Percentiles rank a stretch among this genome's conserved stretches.
These are phyloP conservation scores for Montifringilla adamsi DNA, from an alignment of 2,113 vertebrate species.

Conservation along the genomic window DNA sequence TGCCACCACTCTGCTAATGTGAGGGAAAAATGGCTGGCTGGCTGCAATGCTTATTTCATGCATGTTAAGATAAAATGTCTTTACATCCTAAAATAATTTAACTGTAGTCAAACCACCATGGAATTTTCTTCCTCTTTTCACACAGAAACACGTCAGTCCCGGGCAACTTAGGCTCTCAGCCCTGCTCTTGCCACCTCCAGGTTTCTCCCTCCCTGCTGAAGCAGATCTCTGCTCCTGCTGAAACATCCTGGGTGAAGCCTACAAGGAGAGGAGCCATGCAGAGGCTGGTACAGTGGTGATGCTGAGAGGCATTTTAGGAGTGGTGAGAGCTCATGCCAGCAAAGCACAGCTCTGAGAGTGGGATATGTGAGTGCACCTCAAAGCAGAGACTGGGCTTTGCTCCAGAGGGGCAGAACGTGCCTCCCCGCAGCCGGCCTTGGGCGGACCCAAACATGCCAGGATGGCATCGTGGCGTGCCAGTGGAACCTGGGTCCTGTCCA, in stretches of 20 bases:
- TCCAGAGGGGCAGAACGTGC: background rate
- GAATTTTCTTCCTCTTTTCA: background rate
- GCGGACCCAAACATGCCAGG: background rate
- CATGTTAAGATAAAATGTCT: background rate
- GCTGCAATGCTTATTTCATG: background rate
- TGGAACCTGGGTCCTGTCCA: background rate
- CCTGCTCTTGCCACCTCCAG: background rate
- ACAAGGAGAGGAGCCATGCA: accelerated
- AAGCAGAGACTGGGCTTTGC: background rate
- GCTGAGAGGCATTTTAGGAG: background rate
- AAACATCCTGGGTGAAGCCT: background rate
- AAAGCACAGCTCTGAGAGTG: background rate
- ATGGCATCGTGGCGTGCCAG: accelerated
- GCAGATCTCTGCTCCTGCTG: background rate
- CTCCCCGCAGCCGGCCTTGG: background rate
- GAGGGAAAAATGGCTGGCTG: background rate
- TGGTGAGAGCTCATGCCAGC: background rate
- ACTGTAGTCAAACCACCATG: background rate
- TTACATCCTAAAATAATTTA: background rate
- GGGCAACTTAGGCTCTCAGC: background rate
- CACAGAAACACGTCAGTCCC: background rate
- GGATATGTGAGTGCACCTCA: background rate
- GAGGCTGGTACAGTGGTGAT: accelerated
- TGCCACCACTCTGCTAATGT: background rate
- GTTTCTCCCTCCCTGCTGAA: background rate